These are phyloP conservation scores for Listronotus bonariensis DNA, from an alignment of 1,140 invertebrate genomes.

Conservation along the genomic window DNA sequence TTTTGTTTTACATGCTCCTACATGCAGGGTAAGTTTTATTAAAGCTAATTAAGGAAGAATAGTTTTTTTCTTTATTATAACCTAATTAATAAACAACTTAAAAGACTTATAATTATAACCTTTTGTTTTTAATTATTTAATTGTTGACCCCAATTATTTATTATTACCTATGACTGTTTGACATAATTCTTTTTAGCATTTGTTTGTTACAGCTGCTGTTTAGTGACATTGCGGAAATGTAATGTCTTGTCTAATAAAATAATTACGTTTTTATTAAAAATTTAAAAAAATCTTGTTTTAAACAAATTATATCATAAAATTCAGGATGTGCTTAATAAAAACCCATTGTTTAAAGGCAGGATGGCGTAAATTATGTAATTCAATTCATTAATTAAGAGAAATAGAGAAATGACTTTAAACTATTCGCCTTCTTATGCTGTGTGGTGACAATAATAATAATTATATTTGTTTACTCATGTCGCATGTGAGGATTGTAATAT, in stretches of 20 bases:
- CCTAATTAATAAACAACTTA: too few species aligned
- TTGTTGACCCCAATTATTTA: too few species aligned
- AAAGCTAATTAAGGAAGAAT: too few species aligned
- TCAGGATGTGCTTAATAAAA: slow-evolving; percentile 1
- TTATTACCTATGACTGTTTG: too few species aligned
- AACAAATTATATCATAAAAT: slow-evolving; percentile 7
- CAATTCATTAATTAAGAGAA: slow-evolving; percentile 6
- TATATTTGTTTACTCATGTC: background rate
- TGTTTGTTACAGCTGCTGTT: too few species aligned
- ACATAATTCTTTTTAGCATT: too few species aligned
- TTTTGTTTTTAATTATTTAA: too few species aligned
- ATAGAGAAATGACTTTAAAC: slow-evolving; percentile 7
- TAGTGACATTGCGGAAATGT: too few species aligned
- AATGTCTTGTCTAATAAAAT: too few species aligned
- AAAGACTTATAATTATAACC: too few species aligned
- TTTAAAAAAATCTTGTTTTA: background rate
- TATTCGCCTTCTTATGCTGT: background rate
- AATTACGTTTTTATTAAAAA: background rate
- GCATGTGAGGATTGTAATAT: too few species aligned
- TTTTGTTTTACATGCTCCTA: slow-evolving; percentile 92
- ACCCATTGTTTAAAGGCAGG: background rate
- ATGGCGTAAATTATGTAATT: slow-evolving; percentile 4
- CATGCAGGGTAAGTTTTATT: slow-evolving; percentile 88
- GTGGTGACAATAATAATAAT: slow-evolving; percentile 1
- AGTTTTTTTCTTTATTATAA: too few species aligned